Base-by-base conservation (phyloP, 2,113 vertebrate genomes). In the Pampusana beccarii region DNA sequence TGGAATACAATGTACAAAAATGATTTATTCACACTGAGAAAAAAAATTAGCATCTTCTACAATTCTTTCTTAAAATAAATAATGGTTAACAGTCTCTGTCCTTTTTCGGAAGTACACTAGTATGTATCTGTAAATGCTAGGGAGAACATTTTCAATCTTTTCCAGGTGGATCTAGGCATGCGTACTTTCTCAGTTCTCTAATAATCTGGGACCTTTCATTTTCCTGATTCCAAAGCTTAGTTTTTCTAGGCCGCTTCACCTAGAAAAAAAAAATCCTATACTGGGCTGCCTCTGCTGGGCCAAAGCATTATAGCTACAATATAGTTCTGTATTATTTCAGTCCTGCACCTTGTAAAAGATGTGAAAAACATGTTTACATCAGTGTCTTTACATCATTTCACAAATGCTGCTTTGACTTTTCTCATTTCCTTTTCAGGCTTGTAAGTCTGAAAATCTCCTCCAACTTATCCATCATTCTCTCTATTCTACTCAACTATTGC, bases 321-420 rank as follows among this genome's bases (percentile, higher is more conserved):
- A 69, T 2, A 54, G 16, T 65, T 74, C 53, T 91, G 53, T 31
- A 44, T 60, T 88, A 89, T 96, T 95, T 71, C 80, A 79, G 50
- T 79, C 53, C 60, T 80, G 13, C 57, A 84, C 83, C 69, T 81
- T 91, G 38, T 92, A 85, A 93, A 92, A 91, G 36, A 92, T 19
- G 61, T 80, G 83, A 66, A 95, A 95, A 93, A 81, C 15, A 10
- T 56, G 29, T 91, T 91, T 92, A 78, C 36, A 77, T 82, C 85
- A 75, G 33, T 90, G 65, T 74, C 70, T 90, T 96, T 87, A 65
- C 40, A 74, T 67, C 6, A 42, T 84, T 85, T 95, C 48, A 65
- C 50, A 91, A 94, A 70, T 31, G 12, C 18, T 82, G n/a, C 29
- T 95, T 91, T 79, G 57, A 95, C 34, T 94, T 94, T 91, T 95